Conservation (phyloP, 2,888 invertebrate genomes). For the Athrips mouffetella region DNA sequence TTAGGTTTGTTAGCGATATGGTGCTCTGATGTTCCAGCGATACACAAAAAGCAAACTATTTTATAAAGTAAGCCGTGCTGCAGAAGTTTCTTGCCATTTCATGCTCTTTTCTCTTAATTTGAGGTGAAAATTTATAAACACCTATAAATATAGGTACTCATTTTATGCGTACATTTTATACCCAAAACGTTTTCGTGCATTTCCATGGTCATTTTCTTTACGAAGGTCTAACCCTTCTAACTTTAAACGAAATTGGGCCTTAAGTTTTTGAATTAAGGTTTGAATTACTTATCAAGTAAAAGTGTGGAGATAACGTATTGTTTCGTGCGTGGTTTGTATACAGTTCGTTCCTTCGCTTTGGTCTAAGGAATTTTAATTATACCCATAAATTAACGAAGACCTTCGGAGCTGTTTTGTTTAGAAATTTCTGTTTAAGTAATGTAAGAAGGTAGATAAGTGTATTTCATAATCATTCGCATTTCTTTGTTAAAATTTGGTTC, state of each 20-base stretch:
- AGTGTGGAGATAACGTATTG: not conserved
- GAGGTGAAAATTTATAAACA: too few relatives aligned
- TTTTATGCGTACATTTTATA: too few relatives aligned
- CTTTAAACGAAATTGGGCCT: not conserved
- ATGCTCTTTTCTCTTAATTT: too few relatives aligned
- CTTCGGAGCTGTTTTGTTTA: not conserved
- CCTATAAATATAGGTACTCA: too few relatives aligned
- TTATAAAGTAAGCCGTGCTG: too few relatives aligned
- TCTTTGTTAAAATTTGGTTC: too few relatives aligned
- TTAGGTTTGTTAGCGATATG: too few relatives aligned
- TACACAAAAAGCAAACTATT: too few relatives aligned
- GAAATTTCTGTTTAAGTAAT: not conserved
- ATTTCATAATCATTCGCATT: too few relatives aligned
- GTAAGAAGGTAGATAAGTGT: too few relatives aligned
- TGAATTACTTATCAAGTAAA: not conserved
- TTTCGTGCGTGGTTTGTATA: not conserved
- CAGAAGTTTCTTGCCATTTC: too few relatives aligned
- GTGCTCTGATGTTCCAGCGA: too few relatives aligned
- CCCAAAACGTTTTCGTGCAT: not conserved
- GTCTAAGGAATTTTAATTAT: slow-evolving; percentile 5
- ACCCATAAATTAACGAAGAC: not conserved
- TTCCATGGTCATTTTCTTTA: not conserved
- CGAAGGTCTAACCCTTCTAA: not conserved
- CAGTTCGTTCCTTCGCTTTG: slow-evolving; percentile 3
- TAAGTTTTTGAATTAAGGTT: not conserved